Base-by-base conservation (phyloP, 2,888 invertebrate species). In the Lingula anatina region DNA sequence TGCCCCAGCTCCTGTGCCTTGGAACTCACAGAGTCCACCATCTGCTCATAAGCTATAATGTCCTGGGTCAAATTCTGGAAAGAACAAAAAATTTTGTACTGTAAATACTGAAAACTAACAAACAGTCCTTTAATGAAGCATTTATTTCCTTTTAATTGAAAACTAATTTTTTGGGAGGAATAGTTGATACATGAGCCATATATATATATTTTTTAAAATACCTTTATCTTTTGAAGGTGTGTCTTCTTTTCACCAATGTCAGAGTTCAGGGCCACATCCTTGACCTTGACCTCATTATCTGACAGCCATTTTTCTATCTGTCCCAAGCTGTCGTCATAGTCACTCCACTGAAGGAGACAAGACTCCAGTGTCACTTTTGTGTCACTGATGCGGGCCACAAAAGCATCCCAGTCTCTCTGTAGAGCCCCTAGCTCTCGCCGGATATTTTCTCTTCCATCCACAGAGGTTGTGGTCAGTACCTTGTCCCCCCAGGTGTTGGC, bases 241-340 rank as follows among this genome's bases (percentile, higher is more conserved):
- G 68, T 68, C 51, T 67, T 70, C 61, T 73, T 74, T 57, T 75
- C 73, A 37, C 68, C 56, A 3, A 75, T 64, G 49, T 74, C 74
- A 31, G 62, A 60, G 31, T 69, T 70, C 25, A 68, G 62, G 41
- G 66, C 69, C 2, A 62, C 58, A 20, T 70, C 70, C 23, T 63
- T 52, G 2, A 46, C 40, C 78, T 93, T 90, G 4, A 90, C 89
- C 81, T 94, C 93, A 63, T 92, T 84, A 67, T 95, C 94, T 28
- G 86, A 86, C 53, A 96, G 89, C 93, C 95, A 94, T 82, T 92
- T 89, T 68, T 92, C 89, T 18, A 94, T 87, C 76, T 94, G 91
- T 70, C 94, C 93, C 77, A 92, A 90, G 3, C 89, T 88, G 35
- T 88, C 81, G n/a, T 89, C 88, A 71, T 94, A 95, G 71, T 95